Conservation (phyloP, 2,888 invertebrate species). For the Orchesellides sinensis region DNA sequence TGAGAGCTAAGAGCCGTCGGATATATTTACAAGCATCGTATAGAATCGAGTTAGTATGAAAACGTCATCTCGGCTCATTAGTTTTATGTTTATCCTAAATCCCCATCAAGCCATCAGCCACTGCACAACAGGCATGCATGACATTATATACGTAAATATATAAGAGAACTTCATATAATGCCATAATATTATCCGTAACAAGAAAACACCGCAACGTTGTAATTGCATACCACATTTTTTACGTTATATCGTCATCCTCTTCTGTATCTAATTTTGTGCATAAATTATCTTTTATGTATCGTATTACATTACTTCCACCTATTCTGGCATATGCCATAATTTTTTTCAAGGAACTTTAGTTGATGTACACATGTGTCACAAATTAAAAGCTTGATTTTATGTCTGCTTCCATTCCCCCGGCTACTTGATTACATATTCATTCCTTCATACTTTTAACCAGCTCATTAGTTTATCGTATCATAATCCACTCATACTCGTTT, state of each 20-base stretch:
- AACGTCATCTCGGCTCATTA: constrained; percentile 43
- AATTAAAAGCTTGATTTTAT: not conserved
- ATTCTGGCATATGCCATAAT: not conserved
- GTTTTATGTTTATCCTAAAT: constrained; percentile 17
- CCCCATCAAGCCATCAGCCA: not conserved
- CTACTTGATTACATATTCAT: too few species aligned
- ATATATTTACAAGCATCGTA: not conserved
- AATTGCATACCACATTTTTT: too few species aligned
- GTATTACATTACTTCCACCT: not conserved
- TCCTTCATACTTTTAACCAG: too few species aligned
- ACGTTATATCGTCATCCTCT: too few species aligned
- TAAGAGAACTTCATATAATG: too few species aligned
- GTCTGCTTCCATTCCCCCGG: too few species aligned
- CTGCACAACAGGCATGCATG: not conserved
- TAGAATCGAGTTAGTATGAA: constrained; percentile 6
- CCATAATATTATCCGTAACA: too few species aligned
- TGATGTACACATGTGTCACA: not conserved
- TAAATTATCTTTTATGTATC: not conserved
- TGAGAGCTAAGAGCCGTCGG: not conserved
- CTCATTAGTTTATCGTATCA: not conserved
- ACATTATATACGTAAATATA: not conserved
- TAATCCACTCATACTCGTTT: too few species aligned
- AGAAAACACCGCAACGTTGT: not conserved
- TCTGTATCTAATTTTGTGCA: too few species aligned
- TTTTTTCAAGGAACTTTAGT: too few species aligned